Evolutionary conservation across 2,888 invertebrate species (phyloP).

Genomic region (Polietes domitor): DNA sequence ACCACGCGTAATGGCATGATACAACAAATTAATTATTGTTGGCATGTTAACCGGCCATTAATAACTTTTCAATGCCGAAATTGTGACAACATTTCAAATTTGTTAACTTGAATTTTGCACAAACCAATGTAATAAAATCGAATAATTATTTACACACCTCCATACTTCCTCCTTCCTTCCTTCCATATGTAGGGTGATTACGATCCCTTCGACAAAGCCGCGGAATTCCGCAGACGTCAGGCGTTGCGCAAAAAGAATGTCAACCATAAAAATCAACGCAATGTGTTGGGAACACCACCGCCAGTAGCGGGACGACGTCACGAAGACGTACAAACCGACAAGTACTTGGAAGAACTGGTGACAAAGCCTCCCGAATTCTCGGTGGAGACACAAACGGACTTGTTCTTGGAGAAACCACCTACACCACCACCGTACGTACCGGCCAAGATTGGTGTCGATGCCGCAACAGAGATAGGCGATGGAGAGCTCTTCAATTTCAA

Average conservation of each 20-base stretch:
- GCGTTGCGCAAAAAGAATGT: conserved; percentile 86
- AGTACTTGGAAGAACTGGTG: conserved; percentile 92
- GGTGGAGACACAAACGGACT: conserved; percentile 92
- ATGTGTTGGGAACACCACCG: conserved; percentile 81
- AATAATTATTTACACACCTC: background rate
- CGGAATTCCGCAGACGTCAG: conserved; percentile 85
- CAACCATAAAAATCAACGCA: conserved; percentile 82
- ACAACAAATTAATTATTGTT: conserved; percentile 19
- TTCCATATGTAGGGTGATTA: conserved; percentile 79
- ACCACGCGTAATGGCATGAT: conserved; percentile 26
- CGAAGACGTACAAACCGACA: conserved; percentile 94
- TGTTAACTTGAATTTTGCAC: conserved; percentile 12
- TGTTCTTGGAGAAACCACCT: conserved; percentile 90
- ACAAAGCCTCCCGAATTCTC: conserved; percentile 89
- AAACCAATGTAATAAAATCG: background rate
- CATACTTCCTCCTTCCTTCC: background rate
- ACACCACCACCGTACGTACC: conserved; percentile 89
- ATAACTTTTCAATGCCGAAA: conserved; percentile 29
- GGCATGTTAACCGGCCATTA: conserved; percentile 50
- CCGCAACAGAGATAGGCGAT: conserved; percentile 92
- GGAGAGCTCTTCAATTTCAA: conserved; percentile 98
- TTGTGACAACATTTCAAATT: conserved; percentile 35
- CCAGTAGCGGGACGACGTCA: conserved; percentile 90
- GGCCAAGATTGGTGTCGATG: conserved; percentile 90
- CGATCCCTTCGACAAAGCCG: conserved; percentile 79